A percentile compares a stretch with the other conserved stretches of the same genome.
Conservation (phyloP, 2,797 vertebrate species). For the Hydrophis major region DNA sequence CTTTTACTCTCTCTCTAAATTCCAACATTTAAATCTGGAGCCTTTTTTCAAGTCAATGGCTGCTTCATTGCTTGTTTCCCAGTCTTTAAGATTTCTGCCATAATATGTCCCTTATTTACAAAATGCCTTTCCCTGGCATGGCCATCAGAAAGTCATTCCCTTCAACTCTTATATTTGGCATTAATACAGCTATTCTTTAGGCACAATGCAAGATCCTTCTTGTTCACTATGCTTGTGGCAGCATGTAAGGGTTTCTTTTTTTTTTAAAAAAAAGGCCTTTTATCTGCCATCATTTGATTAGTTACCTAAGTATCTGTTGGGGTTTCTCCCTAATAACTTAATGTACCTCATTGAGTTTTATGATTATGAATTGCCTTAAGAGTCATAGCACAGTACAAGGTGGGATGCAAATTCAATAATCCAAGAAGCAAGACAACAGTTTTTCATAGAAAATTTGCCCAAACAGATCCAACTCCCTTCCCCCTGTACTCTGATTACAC, state of each 20-base stretch:
- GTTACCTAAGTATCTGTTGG: neutral
- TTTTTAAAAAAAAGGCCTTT: neutral
- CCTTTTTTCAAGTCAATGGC: neutral
- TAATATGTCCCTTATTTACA: neutral
- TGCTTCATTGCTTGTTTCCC: neutral
- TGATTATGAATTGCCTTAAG: neutral
- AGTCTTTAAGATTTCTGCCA: neutral
- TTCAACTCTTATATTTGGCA: neutral
- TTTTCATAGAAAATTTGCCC: neutral
- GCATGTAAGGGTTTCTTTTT: neutral
- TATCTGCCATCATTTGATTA: neutral
- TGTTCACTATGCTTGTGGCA: neutral
- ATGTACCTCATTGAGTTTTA: neutral
- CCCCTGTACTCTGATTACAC: neutral
- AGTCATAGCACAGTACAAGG: neutral
- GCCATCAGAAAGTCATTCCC: neutral
- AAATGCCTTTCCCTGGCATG: neutral
- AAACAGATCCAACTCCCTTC: neutral
- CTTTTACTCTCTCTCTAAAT: neutral
- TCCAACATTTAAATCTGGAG: neutral
- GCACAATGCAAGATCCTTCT: neutral
- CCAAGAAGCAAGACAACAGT: neutral
- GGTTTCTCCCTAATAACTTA: neutral
- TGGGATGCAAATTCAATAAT: neutral
- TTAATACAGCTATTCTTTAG: neutral